Conservation (phyloP, 2,888 invertebrate genomes). For the Machimus atricapillus region DNA sequence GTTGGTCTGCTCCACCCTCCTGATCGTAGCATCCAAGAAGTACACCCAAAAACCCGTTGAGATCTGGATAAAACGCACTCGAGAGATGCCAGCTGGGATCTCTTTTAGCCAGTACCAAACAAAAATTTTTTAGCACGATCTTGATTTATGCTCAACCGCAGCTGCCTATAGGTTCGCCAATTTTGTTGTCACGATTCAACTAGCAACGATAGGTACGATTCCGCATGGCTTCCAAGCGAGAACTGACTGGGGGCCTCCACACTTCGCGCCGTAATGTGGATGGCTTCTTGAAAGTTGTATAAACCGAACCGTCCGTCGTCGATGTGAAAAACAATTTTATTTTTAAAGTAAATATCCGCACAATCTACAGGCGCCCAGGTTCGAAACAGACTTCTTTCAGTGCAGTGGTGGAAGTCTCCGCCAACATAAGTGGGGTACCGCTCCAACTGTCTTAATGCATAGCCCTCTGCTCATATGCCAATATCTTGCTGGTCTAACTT, state of each 20-base stretch:
- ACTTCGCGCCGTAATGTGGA: constrained; percentile 1
- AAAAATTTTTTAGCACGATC: constrained; percentile 45
- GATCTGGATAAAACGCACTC: not conserved
- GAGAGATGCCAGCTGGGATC: not conserved
- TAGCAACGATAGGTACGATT: constrained; percentile 45
- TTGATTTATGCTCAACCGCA: constrained; percentile 43
- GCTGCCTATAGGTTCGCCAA: constrained; percentile 27
- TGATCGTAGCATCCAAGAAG: not conserved
- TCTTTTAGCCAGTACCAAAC: not conserved
- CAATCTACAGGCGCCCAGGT: not conserved
- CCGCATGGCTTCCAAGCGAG: constrained; percentile 51
- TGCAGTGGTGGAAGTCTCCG: not conserved
- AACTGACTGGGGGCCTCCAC: constrained; percentile 46
- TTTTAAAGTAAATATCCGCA: constrained; percentile 27
- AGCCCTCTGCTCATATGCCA: constrained; percentile 6
- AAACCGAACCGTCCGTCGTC: not conserved
- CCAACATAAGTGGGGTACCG: constrained; percentile 20
- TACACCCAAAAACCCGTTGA: not conserved
- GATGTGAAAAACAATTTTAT: constrained; percentile 13
- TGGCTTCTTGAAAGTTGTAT: constrained; percentile 30
- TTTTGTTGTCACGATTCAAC: constrained; percentile 34
- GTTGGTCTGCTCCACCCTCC: constrained; percentile 21
- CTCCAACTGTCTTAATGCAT: not conserved
- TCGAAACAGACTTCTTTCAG: not conserved
- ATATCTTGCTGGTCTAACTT: not conserved